A percentile compares a stretch with the other conserved stretches of the same genome.
These are phyloP conservation scores for Diadegma fenestrale DNA, from an alignment of 2,888 invertebrate species.

Conservation along the genomic window DNA sequence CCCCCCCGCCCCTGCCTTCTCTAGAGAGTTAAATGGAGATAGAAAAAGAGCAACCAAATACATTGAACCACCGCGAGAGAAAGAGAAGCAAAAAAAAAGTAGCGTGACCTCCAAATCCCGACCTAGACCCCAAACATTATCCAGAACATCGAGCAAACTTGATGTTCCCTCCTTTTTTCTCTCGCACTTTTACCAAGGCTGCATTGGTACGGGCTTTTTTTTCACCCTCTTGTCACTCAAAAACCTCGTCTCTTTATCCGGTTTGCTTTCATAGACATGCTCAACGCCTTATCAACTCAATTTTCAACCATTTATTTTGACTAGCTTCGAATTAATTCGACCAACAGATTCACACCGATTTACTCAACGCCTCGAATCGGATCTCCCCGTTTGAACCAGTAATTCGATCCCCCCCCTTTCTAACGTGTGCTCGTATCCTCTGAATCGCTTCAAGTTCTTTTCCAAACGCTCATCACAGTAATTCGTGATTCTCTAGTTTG, in stretches of 20 bases:
- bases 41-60: slow-evolving; percentile 70
- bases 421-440: not conserved
- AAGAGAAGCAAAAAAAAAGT: slow-evolving; percentile 68
- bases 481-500: no score
- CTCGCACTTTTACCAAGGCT: not conserved
- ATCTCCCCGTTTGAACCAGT: slow-evolving; percentile 10
- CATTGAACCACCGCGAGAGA: slow-evolving; percentile 57
- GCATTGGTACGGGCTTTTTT: slow-evolving; percentile 41
- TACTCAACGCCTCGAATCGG: slow-evolving; percentile 9
- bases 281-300: not conserved
- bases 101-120: slow-evolving; percentile 77
- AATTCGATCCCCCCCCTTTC: slow-evolving; percentile 15
- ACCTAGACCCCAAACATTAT: slow-evolving; percentile 81
- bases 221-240: slow-evolving; percentile 13
- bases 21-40: slow-evolving; percentile 46
- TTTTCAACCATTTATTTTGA: slow-evolving; percentile 5
- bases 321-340: not conserved
- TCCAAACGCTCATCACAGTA: not conserved
- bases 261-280: slow-evolving; percentile 16
- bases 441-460: not conserved
- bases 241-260: slow-evolving; percentile 24
- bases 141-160: slow-evolving; percentile 45
- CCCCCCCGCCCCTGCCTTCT: slow-evolving; percentile 4
- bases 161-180: slow-evolving; percentile 22
- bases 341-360: slow-evolving; percentile 33